Conservation (phyloP, 2,113 vertebrate species). For the Oreochromis spilurus region DNA sequence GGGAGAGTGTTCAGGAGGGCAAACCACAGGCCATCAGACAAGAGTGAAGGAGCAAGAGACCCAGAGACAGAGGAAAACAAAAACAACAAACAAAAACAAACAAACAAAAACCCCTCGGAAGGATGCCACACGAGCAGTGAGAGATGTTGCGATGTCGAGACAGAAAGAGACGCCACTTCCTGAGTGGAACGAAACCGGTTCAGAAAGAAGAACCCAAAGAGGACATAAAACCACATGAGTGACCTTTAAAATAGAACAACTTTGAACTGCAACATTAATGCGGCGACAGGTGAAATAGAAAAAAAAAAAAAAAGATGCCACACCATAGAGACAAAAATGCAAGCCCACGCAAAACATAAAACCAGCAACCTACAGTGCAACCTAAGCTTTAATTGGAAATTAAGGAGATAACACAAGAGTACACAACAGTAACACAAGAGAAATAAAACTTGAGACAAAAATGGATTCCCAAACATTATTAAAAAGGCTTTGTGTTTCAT, state of each 20-base stretch:
- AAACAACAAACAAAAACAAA: constrained; percentile 2
- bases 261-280: constrained; percentile 7
- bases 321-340: constrained; percentile 40
- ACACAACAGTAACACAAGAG: constrained; percentile 42
- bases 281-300: neutral
- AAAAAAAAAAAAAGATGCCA: neutral
- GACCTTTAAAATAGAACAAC: constrained; percentile 16
- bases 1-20: constrained; percentile 66
- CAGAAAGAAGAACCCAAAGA: constrained; percentile 30
- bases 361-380: constrained; percentile 52
- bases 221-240: constrained; percentile 26
- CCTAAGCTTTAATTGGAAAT: constrained; percentile 67
- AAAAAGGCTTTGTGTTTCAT: neutral
- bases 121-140: constrained; percentile 3
- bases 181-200: constrained; percentile 13
- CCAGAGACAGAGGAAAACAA: constrained; percentile 21
- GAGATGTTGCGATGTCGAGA: neutral
- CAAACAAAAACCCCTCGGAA: constrained; percentile 10
- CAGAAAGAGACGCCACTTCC: constrained; percentile 29
- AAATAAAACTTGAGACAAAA: constrained; percentile 14
- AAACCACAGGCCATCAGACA: constrained; percentile 53
- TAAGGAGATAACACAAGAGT: constrained; percentile 41
- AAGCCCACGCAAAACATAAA: constrained; percentile 66
- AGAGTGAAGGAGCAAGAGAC: constrained; percentile 18
- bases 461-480: neutral